These are phyloP conservation scores for Trachelus troglodyta DNA, from an alignment of 2,888 invertebrate species.

Conservation along the genomic window DNA sequence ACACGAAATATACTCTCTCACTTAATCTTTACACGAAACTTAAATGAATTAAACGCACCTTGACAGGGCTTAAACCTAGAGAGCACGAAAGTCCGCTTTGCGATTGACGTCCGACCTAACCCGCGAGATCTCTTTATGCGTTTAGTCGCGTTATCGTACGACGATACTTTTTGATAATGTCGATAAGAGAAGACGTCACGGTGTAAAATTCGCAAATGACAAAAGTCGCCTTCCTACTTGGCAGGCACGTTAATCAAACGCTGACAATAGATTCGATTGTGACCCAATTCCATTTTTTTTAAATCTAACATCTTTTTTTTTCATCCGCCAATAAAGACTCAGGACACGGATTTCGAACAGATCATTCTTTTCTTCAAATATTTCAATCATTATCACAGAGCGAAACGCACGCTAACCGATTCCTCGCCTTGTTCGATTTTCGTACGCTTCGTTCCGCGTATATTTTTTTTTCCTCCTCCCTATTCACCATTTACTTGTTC, in stretches of 20 bases:
- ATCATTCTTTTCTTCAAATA: not conserved
- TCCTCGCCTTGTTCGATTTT: not conserved
- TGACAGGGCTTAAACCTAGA: not conserved
- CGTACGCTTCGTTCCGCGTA: not conserved
- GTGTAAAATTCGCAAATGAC: not conserved
- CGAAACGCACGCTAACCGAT: not conserved
- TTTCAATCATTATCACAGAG: not conserved
- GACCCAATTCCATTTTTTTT: not conserved
- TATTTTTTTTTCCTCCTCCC: not conserved
- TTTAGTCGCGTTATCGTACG: not conserved
- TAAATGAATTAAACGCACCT: not conserved
- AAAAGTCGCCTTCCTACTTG: not conserved
- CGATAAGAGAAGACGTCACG: not conserved
- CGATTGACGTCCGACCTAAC: not conserved
- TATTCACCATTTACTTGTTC: constrained; percentile 8
- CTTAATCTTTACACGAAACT: not conserved
- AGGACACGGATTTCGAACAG: not conserved
- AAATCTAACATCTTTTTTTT: no score
- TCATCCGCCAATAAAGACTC: not conserved
- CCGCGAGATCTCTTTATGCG: not conserved
- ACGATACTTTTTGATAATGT: not conserved
- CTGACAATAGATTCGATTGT: not conserved
- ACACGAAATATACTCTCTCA: not conserved
- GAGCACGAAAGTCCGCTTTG: not conserved
- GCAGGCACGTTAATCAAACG: not conserved